Evolutionary conservation across 2,797 vertebrate species (phyloP).

Genomic region (Monodelphis domestica): DNA sequence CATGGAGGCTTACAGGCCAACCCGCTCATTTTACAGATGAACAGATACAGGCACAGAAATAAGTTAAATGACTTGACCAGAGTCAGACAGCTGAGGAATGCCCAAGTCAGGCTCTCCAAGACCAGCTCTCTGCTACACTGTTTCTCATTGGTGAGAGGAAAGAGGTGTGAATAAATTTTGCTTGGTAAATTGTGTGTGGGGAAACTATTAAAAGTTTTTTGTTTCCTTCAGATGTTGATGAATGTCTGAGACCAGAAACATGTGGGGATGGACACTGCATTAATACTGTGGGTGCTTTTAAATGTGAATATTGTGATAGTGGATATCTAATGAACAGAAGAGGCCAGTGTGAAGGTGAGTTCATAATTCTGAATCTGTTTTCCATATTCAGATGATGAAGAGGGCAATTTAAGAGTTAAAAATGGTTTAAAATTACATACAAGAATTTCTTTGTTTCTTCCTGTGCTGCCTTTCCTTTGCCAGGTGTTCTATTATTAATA

Average conservation of each 20-base stretch:
- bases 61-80: not conserved
- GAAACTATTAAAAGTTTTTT: not conserved
- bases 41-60: not conserved
- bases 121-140: not conserved
- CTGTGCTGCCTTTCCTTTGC: not conserved
- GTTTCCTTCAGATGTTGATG: slow-evolving; percentile 86
- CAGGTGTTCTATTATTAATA: not conserved
- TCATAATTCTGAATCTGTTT: slow-evolving; percentile 18
- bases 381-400: not conserved
- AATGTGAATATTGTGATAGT: slow-evolving; percentile 87
- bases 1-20: not conserved
- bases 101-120: not conserved
- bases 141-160: not conserved
- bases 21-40: not conserved
- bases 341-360: slow-evolving; percentile 88
- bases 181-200: not conserved
- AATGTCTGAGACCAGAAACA: slow-evolving; percentile 85
- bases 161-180: not conserved
- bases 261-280: slow-evolving; percentile 88
- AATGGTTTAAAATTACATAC: not conserved
- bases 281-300: slow-evolving; percentile 88
- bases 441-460: not conserved
- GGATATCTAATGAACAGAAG: slow-evolving; percentile 86
- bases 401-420: not conserved
- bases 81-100: not conserved